Base-by-base conservation (phyloP, 1,140 invertebrate species). In the Drosophila bocqueti region DNA sequence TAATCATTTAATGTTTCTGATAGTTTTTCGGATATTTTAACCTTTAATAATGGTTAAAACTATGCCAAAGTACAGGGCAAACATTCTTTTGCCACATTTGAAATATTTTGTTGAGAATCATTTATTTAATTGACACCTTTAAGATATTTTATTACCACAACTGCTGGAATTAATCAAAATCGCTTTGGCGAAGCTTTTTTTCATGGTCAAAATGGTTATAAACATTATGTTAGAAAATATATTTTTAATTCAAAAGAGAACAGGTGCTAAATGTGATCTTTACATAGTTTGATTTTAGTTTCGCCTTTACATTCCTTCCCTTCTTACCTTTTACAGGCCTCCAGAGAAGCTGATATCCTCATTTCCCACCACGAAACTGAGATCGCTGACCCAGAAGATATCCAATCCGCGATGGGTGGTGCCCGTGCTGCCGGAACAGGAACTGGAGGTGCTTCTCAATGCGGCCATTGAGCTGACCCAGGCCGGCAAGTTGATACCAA, bases 351-450 rank as follows among this genome's bases (percentile, higher is more conserved):
- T 93, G 60, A 93, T 93, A 76, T 81, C 89, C 40, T 82, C 83
- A 49, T 99, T 99, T 95, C 98, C 98, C 65, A 94, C 96, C 85
- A 95, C 95, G 54, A 98, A 98, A 93, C 94, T 99, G 85, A 96
- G 96, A 63, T 95, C 96, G 76, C 94, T 99, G 81, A 98, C 98
- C 94, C 98, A 99, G 93, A 99, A 99, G 95, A 98, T 99, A 92
- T 96, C 96, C 69, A 97, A 96, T 94, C 96, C 98, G 72, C 95
- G 98, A 87, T 99, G 98, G 98, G 97, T 99, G 58, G 98, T 99
- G 24, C 98, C 98, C 46, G 98, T 99, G 42, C 94, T 99, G 83
- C 98, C 98, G 8, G 98, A 98, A 86, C 98, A 98, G 94, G 98
- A 99, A 93, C 94, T 99, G 83, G 98, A 99, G 94, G 96, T 97